These are phyloP conservation scores for Ischnura elegans DNA, from an alignment of 2,888 invertebrate genomes.

Conservation along the genomic window DNA sequence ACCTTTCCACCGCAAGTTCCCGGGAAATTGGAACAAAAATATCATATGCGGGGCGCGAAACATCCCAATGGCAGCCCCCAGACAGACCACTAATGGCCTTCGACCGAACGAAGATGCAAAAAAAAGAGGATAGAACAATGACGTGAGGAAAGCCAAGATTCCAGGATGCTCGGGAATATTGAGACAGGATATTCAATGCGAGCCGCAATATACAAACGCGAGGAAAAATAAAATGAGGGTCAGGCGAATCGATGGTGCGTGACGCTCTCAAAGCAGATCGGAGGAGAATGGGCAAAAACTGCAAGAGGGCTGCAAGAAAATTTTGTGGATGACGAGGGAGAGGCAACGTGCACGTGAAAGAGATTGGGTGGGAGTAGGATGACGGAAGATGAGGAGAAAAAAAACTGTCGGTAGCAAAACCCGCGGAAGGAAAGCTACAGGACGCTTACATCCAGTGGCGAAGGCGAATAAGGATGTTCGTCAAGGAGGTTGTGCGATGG, in stretches of 20 bases:
- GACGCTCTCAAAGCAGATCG: neutral
- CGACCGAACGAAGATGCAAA: neutral
- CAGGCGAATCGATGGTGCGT: neutral
- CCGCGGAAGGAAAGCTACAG: neutral
- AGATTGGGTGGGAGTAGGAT: neutral
- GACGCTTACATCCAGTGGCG: no score
- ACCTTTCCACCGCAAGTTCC: neutral
- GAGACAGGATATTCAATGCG: neutral
- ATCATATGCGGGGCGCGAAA: neutral
- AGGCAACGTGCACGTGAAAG: no score
- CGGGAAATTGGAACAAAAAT: constrained; percentile 31
- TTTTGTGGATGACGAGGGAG: neutral
- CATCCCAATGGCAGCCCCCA: neutral
- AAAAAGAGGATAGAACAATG: neutral
- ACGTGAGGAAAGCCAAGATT: neutral
- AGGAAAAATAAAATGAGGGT: neutral
- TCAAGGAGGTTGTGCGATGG: no score
- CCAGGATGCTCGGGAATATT: neutral
- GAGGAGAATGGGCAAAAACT: neutral
- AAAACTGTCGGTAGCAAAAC: neutral
- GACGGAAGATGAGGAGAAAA: neutral
- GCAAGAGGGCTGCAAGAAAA: neutral
- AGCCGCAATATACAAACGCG: neutral
- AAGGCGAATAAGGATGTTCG: no score
- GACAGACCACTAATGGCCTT: constrained; percentile 1